Evolutionary conservation across 2,113 vertebrate species (phyloP).

Genomic region (Amazona guildingii): DNA sequence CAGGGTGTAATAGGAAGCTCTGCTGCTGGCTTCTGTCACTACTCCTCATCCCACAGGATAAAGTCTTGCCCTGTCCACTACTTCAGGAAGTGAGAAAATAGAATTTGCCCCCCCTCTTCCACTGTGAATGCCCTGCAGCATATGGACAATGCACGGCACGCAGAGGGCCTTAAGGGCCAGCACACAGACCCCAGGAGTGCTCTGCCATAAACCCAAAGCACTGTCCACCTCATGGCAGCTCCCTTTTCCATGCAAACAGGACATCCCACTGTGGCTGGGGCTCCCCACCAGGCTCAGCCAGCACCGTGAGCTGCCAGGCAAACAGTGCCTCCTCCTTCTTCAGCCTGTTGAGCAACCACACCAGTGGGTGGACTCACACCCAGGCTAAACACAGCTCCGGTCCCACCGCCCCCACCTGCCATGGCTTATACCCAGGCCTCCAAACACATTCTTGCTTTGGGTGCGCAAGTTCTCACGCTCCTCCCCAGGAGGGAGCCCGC

Average conservation of each 20-base stretch:
- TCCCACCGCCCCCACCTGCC: neutral
- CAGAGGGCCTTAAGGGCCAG: neutral
- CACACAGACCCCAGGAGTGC: neutral
- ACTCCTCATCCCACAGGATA: neutral
- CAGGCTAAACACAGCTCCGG: conserved; percentile 47
- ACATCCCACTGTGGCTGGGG: neutral
- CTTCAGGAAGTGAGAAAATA: neutral
- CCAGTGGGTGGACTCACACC: conserved; percentile 65
- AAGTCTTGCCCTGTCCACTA: neutral
- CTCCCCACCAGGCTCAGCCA: neutral
- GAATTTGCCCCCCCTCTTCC: neutral
- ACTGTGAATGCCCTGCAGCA: neutral
- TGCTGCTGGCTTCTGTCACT: neutral
- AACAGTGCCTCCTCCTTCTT: neutral
- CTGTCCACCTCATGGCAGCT: accelerated
- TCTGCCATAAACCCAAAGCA: neutral
- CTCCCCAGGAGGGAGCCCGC: neutral
- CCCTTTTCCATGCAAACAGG: neutral
- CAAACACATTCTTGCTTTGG: conserved; percentile 55
- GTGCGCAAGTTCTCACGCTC: conserved; percentile 34
- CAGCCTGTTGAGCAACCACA: conserved; percentile 41
- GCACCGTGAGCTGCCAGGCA: neutral
- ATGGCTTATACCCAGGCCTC: neutral
- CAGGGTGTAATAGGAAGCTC: neutral
- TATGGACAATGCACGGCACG: accelerated